Conservation (phyloP, 92 coral and sea anemone species). For the Anthopleura xanthogrammica region DNA sequence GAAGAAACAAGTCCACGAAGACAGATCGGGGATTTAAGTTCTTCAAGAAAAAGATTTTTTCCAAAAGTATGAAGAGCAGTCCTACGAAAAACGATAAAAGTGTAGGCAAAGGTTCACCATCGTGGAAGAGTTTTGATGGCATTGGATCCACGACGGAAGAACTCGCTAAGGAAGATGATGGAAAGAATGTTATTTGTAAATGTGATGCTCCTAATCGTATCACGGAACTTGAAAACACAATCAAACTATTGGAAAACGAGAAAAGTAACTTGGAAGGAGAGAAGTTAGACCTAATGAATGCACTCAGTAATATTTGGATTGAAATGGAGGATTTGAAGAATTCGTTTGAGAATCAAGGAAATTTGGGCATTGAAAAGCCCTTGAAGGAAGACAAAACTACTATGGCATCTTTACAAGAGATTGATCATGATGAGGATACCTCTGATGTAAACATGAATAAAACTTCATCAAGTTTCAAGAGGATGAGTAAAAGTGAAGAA, state of each 20-base stretch:
- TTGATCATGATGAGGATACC: not conserved
- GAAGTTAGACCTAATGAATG: constrained; percentile 28
- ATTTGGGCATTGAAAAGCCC: not conserved
- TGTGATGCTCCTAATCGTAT: not conserved
- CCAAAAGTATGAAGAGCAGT: constrained; percentile 18
- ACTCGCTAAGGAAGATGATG: not conserved
- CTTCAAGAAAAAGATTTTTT: constrained; percentile 19
- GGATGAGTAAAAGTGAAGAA: not conserved
- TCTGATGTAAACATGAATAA: not conserved
- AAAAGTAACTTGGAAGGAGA: constrained; percentile 16
- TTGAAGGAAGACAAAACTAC: not conserved
- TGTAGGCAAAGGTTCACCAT: not conserved
- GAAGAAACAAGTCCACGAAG: constrained; percentile 19
- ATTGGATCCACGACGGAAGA: not conserved
- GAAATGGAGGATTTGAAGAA: constrained; percentile 32
- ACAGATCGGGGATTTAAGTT: constrained; percentile 17
- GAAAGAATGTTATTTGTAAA: not conserved
- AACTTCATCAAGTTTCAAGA: not conserved
- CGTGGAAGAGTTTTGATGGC: not conserved
- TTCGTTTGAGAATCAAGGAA: constrained; percentile 6
- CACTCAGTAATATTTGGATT: constrained; percentile 28
- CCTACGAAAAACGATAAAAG: constrained; percentile 3
- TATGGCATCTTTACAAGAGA: not conserved
- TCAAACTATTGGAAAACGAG: constrained; percentile 20
- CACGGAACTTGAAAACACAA: constrained; percentile 9